These are phyloP conservation scores for Dryas iulia DNA, from an alignment of 1,140 invertebrate species.

Conservation along the genomic window DNA sequence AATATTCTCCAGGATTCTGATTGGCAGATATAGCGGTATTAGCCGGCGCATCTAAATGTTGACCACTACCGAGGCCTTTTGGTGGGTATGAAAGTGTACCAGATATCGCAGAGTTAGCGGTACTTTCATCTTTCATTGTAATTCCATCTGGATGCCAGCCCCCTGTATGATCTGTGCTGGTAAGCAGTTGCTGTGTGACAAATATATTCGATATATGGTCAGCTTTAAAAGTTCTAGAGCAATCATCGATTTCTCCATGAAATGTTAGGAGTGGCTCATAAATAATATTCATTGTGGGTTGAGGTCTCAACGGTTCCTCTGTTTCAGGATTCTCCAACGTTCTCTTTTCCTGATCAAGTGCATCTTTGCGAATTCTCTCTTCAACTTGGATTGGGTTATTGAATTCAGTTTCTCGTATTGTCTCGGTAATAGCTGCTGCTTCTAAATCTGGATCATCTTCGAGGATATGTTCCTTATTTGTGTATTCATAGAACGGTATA, in stretches of 20 bases:
- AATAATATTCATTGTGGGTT: neutral
- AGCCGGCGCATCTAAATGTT: neutral
- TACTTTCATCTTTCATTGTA: neutral
- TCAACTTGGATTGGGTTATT: conserved; percentile 11
- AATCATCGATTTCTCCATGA: neutral
- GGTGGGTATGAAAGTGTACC: neutral
- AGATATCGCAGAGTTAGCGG: conserved; percentile 10
- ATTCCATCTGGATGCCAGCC: neutral
- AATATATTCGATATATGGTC: neutral
- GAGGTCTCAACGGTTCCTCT: neutral
- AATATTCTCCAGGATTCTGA: conserved; percentile 38
- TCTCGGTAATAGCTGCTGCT: neutral
- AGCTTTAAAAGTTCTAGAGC: neutral
- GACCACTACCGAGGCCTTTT: neutral
- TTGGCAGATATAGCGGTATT: conserved; percentile 34
- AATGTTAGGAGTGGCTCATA: neutral
- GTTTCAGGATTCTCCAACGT: neutral
- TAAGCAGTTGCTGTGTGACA: neutral
- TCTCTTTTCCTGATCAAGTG: neutral
- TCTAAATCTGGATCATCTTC: conserved; percentile 9
- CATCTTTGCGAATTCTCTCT: conserved; percentile 6
- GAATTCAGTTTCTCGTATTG: conserved; percentile 2
- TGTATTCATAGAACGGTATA: conserved; percentile 30
- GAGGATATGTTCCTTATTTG: conserved; percentile 15
- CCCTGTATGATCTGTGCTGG: neutral